phyloP scores from a whole-genome alignment of 1,140 invertebrate genomes.

The Anagrus nilaparvatae region DNA sequence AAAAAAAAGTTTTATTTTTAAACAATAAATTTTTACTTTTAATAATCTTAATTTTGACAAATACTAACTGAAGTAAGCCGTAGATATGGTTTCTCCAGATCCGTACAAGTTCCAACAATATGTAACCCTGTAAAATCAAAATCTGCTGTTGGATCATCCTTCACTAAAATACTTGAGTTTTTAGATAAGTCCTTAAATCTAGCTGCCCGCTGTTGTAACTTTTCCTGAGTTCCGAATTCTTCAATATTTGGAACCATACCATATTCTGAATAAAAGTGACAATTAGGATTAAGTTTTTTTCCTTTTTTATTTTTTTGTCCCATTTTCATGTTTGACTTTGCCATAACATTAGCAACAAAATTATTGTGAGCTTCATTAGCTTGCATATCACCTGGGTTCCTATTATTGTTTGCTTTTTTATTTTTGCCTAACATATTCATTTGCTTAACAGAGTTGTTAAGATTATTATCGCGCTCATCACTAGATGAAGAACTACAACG shows the following conservation, averaged over 20 bases:
- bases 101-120: conserved; percentile 85
- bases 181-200: conserved; percentile 60
- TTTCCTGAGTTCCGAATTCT: conserved; percentile 58
- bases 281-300: conserved; percentile 47
- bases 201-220: conserved; percentile 75
- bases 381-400: too few relatives aligned
- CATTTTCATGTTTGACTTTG: too few relatives aligned
- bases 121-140: conserved; percentile 76
- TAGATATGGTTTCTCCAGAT: conserved; percentile 91
- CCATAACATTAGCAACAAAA: too few relatives aligned
- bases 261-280: conserved; percentile 62
- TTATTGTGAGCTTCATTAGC: too few relatives aligned
- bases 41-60: too few relatives aligned
- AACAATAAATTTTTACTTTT: too few relatives aligned
- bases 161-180: conserved; percentile 41
- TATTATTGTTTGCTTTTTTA: too few relatives aligned
- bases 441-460: too few relatives aligned
- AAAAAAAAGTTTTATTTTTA: conserved; percentile 17
- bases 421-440: too few relatives aligned
- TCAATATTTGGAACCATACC: conserved; percentile 47
- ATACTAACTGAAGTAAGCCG: conserved; percentile 70
- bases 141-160: conserved; percentile 50
- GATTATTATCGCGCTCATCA: conserved; percentile 37
- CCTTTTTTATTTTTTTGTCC: conserved; percentile 44
- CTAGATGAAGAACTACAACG: conserved; percentile 34